Evolutionary conservation across 2,888 invertebrate genomes (phyloP).

Genomic region (Alcis repandata): DNA sequence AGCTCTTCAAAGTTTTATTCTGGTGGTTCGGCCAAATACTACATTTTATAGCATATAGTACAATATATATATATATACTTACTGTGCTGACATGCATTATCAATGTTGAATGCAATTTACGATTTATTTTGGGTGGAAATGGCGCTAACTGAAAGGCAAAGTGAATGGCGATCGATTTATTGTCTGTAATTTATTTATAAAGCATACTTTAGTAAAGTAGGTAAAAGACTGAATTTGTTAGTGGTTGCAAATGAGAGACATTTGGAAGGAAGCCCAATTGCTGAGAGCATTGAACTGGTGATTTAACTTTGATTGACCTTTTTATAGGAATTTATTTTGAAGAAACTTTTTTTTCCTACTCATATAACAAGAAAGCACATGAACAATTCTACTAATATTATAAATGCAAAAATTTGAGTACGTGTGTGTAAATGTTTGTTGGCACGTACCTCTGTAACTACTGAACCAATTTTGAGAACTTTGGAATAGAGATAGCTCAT

Average conservation of each 20-base stretch:
- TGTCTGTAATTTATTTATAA: slow-evolving; percentile 18
- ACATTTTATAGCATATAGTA: background rate
- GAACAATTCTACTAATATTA: no score
- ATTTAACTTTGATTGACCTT: slow-evolving; percentile 3
- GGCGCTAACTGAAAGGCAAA: slow-evolving; percentile 6
- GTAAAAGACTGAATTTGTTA: slow-evolving; percentile 1
- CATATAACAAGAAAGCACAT: background rate
- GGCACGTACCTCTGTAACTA: no score
- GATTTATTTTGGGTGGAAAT: slow-evolving; percentile 13
- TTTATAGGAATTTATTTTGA: background rate
- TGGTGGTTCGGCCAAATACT: background rate
- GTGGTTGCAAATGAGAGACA: slow-evolving; percentile 1
- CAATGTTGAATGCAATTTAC: background rate
- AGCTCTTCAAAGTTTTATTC: no score
- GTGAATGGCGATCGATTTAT: slow-evolving; percentile 7
- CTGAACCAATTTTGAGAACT: no score
- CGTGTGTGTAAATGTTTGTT: no score
- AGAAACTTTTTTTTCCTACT: background rate
- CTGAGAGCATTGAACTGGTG: slow-evolving; percentile 7
- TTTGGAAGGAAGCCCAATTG: slow-evolving; percentile 12
- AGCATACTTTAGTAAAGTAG: slow-evolving; percentile 18
- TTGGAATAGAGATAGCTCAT: no score
- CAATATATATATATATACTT: no score
- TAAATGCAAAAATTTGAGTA: no score
- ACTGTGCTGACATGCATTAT: background rate